Evolutionary conservation across 2,797 vertebrate species (phyloP), one percentile per base, ranked within the genome.

Genomic region (Chelon auratus): DNA sequence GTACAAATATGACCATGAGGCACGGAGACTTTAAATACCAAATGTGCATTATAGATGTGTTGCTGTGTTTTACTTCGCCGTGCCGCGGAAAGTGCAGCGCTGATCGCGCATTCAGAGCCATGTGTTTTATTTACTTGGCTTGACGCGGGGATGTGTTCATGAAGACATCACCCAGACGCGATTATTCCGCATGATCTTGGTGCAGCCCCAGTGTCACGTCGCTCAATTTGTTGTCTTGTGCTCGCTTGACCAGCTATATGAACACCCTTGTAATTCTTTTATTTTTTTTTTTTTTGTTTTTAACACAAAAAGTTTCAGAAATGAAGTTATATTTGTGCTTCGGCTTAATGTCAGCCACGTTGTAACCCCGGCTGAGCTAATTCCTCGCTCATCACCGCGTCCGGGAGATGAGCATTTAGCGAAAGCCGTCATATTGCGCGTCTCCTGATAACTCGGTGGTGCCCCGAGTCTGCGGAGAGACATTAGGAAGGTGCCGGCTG

Each of bases 401-500:
- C 58, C 72, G 47, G 72, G 72, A 30, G 72, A 78, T 67, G 85
- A 74, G 75, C 84, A 80, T 89, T 90, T 87, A 90, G 85, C 18
- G 47, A 67, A 63, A 73, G 85, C 82, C 62, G 82, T 62, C 42
- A 78, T 74, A 65, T 15, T 68, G 75, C 79, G 55, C 62, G 85
- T 89, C 73, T 78, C 81, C 69, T 76, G 87, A 83, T 90, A 83
- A 84, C 77, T 84, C 78, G 81, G 84, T 71, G 91, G 82, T 90
- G 90, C 88, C 88, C 83, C 20, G 88, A 88, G 87, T 91, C 91
- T 90, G 91, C 54, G 68, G 81, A 91, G 86, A 91, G 91, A 52
- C 65, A 90, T 94, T 93, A 91, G 95, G 94, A 90, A 80, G 85
- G 94, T 94, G 92, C 94, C 93, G 94, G 93, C 94, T 95, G 95